Evolutionary conservation across 2,797 vertebrate genomes (phyloP), one percentile per base, ranked within the genome.

Genomic region (Gobio occitaniae): DNA sequence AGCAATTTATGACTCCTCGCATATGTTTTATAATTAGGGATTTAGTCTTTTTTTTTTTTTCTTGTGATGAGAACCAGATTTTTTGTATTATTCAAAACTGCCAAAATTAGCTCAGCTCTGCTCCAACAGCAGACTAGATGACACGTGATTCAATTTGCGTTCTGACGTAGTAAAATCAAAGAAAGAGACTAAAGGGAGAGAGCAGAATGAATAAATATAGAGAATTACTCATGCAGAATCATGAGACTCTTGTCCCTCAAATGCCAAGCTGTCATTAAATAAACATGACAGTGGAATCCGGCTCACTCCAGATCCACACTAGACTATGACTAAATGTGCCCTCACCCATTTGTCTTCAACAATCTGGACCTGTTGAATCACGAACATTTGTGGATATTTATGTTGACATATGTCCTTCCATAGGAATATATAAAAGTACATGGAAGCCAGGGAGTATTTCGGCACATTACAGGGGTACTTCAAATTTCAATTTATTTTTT

Each of bases 31-130:
- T 65, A 11, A 50, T 52, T 80, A 50, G 68, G n/a, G 70, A 68
- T 78, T 76, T 19, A 44, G 44, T 84, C 68, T 75, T 48, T 72
- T 74, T 66, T 70, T 48, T 68, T 56, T 72, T 38, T 41, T 15
- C 12, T 71, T 48, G 21, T 25, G n/a, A 78, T 36, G 44, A 13
- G 3, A 44, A 50, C 1, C 38, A 21, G 61, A 19, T 36, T 1
- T 47, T 3, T 72, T 10, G n/a, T 10, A 21, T 63, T 2, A 63
- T 47, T 63, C 41, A 48, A 65, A 86, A 87, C 87, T 88, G 52
- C 86, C 76, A 89, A 90, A 90, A 90, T 92, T 91, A 86, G 90
- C 90, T 93, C 91, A 87, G 72, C 86, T 84, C 88, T 90, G 84
- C 87, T 92, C 88, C 89, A 89, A 90, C 80, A 88, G 88, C 87